Conservation (phyloP, 2,888 invertebrate species). For the Apoderus coryli region DNA sequence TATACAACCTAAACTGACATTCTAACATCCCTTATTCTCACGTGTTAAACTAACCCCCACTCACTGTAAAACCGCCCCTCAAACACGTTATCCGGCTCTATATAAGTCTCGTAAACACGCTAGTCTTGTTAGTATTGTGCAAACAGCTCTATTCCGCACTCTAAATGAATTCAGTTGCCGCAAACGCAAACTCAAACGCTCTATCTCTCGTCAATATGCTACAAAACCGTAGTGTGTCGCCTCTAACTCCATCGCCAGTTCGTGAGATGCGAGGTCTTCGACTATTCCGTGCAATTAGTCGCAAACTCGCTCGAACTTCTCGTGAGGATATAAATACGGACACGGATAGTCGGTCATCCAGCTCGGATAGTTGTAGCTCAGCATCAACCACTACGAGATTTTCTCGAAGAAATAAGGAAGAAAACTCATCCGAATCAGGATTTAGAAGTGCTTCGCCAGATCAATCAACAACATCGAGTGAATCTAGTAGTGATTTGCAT, state of each 20-base stretch:
- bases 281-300: slow-evolving; percentile 50
- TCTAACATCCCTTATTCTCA: too few species aligned
- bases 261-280: slow-evolving; percentile 44
- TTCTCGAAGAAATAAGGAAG: slow-evolving; percentile 21
- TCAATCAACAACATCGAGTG: slow-evolving; percentile 42
- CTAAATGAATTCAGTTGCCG: too few species aligned
- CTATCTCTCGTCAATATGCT: too few species aligned
- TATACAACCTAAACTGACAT: too few species aligned
- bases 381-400: slow-evolving; percentile 20
- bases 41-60: too few species aligned
- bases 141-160: too few species aligned
- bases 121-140: too few species aligned
- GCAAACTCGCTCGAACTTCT: slow-evolving; percentile 43
- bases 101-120: too few species aligned
- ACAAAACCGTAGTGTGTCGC: slow-evolving; percentile 30
- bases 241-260: slow-evolving; percentile 38
- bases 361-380: slow-evolving; percentile 30
- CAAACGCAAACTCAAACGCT: too few species aligned
- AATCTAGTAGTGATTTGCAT: slow-evolving; percentile 41
- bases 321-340: slow-evolving; percentile 35
- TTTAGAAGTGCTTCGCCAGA: slow-evolving; percentile 30
- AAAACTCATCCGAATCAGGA: slow-evolving; percentile 22
- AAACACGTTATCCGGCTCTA: too few species aligned
- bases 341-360: slow-evolving; percentile 35
- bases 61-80: too few species aligned